A percentile compares a stretch with the other conserved stretches of the same genome.
phyloP scores from a whole-genome alignment of 37 sponge, comb jelly and placozoan genomes.

The Bolinopsis microptera region DNA sequence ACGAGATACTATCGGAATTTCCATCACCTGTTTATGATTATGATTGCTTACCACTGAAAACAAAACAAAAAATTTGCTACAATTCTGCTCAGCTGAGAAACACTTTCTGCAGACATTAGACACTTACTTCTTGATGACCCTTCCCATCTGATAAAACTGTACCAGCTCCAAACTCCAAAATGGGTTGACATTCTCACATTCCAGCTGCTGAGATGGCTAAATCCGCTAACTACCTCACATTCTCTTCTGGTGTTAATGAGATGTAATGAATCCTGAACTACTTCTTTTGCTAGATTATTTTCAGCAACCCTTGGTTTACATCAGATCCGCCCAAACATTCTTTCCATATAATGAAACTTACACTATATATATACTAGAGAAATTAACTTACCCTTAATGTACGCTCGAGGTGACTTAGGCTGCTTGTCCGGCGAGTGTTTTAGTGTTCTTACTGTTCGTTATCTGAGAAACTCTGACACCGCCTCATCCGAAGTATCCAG shows the following conservation, averaged over 20 bases:
- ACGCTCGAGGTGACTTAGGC: neutral
- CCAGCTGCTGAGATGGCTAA: neutral
- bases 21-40: neutral
- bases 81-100: neutral
- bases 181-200: too few species aligned
- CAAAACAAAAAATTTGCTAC: neutral
- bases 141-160: too few species aligned
- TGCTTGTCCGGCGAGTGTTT: neutral
- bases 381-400: neutral
- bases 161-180: too few species aligned
- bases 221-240: neutral
- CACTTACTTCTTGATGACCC: too few species aligned
- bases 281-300: neutral
- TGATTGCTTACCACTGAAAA: neutral
- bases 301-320: neutral
- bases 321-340: neutral
- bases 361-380: neutral
- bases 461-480: neutral
- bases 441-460: neutral
- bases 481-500: neutral
- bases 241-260: neutral
- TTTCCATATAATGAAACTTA: neutral
- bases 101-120: too few species aligned
- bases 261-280: neutral
- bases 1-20: neutral